Evolutionary conservation across 2,797 vertebrate species (phyloP), one percentile per base, ranked within the genome.

Genomic region (Danio choprae): DNA sequence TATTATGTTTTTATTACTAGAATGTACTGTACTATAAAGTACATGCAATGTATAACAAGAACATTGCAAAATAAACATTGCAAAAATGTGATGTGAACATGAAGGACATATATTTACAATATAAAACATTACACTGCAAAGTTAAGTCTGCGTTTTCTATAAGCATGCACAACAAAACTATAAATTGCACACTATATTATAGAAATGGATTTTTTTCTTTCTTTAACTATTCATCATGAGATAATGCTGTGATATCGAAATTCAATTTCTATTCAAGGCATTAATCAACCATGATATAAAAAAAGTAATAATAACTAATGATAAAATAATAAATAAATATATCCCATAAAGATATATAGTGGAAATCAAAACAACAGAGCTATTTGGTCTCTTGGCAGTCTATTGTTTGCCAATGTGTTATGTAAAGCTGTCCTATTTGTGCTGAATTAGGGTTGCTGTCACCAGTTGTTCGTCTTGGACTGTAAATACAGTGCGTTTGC

Each of bases 401-500:
- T 69, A 59, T 58, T 36, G 59, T 62, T 68, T 75, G 71, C 75
- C 59, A 53, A 55, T 46, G 40, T 74, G 77, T 44, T 76, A 77
- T 77, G 60, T 79, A 76, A 81, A 81, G 56, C 38, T 43, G 12
- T n/a, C 29, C 16, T 71, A 51, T 74, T 76, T 78, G 74, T 69
- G 62, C 51, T 84, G 87, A 91, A 88, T 90, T 85, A 88, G 81
- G 81, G 84, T 88, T 86, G 77, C 81, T 73, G 87, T 89, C 89
- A 88, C 76, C 84, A 85, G 74, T 86, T 81, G 88, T 89, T 90
- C 88, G 84, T 7, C 60, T 87, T 84, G 89, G 87, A 88, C 87
- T 84, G 86, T 91, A 91, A 92, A 91, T 89, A 90, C 86, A 84
- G 77, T 88, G 81, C 36, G 44, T 70, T 82, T 83, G 87, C 87